phyloP scores from a whole-genome alignment of 2,113 vertebrate genomes.

The Piaya cayana region DNA sequence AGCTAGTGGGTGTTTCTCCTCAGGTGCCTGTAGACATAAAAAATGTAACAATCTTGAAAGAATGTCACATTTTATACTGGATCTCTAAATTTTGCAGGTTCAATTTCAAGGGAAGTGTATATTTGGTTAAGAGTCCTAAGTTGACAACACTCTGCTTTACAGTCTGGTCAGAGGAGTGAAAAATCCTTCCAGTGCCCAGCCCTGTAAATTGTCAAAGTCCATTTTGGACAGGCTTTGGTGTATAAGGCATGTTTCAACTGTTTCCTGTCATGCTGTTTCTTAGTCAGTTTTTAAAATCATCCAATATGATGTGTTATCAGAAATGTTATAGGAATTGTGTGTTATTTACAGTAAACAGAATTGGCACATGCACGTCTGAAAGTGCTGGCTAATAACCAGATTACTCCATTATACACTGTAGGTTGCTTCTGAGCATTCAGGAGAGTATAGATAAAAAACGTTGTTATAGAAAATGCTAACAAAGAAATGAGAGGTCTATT shows the following conservation, averaged over 20 bases:
- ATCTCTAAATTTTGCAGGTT: background rate
- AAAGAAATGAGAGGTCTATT: background rate
- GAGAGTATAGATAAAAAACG: background rate
- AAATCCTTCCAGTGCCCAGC: background rate
- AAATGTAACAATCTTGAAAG: background rate
- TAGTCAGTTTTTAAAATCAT: conserved; percentile 42
- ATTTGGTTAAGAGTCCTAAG: background rate
- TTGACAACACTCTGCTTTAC: background rate
- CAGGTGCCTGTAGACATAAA: background rate
- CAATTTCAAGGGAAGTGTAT: background rate
- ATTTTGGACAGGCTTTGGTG: background rate
- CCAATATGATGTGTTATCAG: conserved; percentile 62
- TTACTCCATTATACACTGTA: background rate
- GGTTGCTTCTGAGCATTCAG: background rate
- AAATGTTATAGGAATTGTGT: conserved; percentile 59
- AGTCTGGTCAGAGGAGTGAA: background rate
- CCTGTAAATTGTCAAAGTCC: background rate
- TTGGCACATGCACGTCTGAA: conserved; percentile 45
- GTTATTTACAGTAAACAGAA: conserved; percentile 66
- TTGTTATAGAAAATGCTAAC: background rate
- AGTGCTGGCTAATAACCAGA: conserved; percentile 57
- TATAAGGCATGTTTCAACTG: conserved; percentile 30
- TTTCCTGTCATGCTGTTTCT: conserved; percentile 51
- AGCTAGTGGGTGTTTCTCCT: background rate
- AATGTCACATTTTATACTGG: background rate